A percentile compares a stretch with the other conserved stretches of the same genome.
These are phyloP conservation scores for Dicyrtoma fusca DNA, from an alignment of 2,888 invertebrate genomes.

Conservation along the genomic window DNA sequence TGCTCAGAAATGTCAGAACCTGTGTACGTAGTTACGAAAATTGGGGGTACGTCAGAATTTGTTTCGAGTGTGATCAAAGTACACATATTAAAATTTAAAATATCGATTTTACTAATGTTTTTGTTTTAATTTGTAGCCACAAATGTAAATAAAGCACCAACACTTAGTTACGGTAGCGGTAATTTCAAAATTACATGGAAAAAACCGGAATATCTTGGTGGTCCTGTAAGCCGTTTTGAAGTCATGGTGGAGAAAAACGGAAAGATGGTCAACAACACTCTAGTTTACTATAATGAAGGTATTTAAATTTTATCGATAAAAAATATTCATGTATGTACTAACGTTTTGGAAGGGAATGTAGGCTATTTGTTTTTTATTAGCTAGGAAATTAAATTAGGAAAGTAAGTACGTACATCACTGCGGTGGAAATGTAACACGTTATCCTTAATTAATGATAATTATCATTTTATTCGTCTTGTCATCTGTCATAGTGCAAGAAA, in stretches of 20 bases:
- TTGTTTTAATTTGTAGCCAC: slow-evolving; percentile 39
- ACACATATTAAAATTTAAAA: neutral
- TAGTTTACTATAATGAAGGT: slow-evolving; percentile 27
- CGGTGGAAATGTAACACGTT: neutral
- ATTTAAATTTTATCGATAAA: neutral
- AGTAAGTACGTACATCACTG: neutral
- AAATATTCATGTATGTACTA: neutral
- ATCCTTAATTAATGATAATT: no score
- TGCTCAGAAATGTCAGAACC: slow-evolving; percentile 68
- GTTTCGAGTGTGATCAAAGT: neutral
- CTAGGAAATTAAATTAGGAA: neutral
- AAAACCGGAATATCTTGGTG: slow-evolving; percentile 63
- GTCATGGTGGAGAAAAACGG: slow-evolving; percentile 59
- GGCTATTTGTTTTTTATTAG: neutral
- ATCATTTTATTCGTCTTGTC: no score
- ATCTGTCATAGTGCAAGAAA: neutral
- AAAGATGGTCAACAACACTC: slow-evolving; percentile 48
- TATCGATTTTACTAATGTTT: slow-evolving; percentile 14
- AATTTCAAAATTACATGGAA: slow-evolving; percentile 61
- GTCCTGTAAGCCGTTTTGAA: slow-evolving; percentile 66
- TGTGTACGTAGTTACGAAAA: slow-evolving; percentile 65
- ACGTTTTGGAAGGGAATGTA: no score
- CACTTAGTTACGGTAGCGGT: slow-evolving; percentile 33
- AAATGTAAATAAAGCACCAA: slow-evolving; percentile 39
- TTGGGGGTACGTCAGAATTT: slow-evolving; percentile 64